Evolutionary conservation across 2,797 vertebrate genomes (phyloP).

Genomic region (Streptopelia turtur): DNA sequence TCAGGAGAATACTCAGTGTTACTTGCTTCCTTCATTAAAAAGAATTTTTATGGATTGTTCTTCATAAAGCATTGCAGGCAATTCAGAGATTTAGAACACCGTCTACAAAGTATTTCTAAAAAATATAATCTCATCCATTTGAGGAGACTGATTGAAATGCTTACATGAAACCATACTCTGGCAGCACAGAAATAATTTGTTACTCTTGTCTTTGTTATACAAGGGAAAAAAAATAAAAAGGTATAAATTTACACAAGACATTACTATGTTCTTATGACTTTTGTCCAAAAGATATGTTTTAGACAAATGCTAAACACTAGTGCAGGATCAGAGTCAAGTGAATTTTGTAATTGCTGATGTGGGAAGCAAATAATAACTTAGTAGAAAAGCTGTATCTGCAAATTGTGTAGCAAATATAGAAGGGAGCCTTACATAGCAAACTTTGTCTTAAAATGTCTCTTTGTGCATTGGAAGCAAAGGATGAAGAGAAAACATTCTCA

Average conservation of each 20-base stretch:
- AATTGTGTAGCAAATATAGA: not conserved
- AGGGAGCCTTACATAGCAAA: not conserved
- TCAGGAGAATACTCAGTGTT: not conserved
- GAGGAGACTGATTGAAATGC: not conserved
- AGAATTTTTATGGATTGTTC: not conserved
- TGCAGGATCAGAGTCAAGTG: not conserved
- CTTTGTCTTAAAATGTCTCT: not conserved
- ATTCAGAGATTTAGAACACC: not conserved
- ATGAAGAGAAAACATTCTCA: not conserved
- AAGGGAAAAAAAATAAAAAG: not conserved
- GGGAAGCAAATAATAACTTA: not conserved
- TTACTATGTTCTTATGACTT: not conserved
- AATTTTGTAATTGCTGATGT: not conserved
- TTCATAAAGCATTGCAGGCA: not conserved
- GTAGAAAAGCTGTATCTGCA: not conserved
- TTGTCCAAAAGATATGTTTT: not conserved
- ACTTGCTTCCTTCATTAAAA: not conserved
- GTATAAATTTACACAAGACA: not conserved
- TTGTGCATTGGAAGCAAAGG: not conserved
- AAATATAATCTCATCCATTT: not conserved
- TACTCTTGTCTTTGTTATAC: not conserved
- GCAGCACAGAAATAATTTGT: not conserved
- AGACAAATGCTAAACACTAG: not conserved
- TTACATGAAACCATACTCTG: not conserved
- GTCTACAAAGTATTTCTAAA: not conserved